A percentile compares a stretch with the other conserved stretches of the same genome.
Evolutionary conservation across 2,888 invertebrate species (phyloP).

Genomic region (Luffia ferchaultella): DNA sequence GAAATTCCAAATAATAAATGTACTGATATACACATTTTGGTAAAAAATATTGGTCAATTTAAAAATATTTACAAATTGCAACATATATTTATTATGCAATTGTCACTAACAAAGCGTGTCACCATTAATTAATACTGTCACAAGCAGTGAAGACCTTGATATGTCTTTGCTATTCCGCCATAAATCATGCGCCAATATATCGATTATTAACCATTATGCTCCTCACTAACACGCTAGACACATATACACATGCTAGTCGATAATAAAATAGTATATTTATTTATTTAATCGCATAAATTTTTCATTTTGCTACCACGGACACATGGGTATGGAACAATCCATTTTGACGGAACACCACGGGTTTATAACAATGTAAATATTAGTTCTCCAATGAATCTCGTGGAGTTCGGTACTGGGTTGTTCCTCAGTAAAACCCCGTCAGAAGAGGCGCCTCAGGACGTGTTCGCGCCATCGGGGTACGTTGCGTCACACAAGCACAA

Average conservation of each 20-base stretch:
- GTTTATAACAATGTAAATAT: slow-evolving; percentile 23
- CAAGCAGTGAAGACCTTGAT: too few relatives aligned
- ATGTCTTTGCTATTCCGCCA: too few relatives aligned
- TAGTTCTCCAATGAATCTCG: slow-evolving; percentile 94
- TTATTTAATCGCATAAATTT: slow-evolving; percentile 19
- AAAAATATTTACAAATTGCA: too few relatives aligned
- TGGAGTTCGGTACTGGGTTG: slow-evolving; percentile 94
- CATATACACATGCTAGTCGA: slow-evolving; percentile 1
- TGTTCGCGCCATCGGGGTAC: slow-evolving; percentile 70
- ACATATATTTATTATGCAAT: too few relatives aligned
- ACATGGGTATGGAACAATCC: slow-evolving; percentile 36
- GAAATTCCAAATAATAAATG: slow-evolving; percentile 10
- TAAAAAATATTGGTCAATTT: too few relatives aligned
- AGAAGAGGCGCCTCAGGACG: slow-evolving; percentile 82
- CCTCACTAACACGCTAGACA: not conserved
- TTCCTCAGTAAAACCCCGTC: slow-evolving; percentile 92
- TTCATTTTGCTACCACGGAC: slow-evolving; percentile 49
- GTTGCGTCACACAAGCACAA: slow-evolving; percentile 54
- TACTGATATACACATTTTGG: not conserved
- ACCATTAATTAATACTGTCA: too few relatives aligned
- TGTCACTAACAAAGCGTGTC: too few relatives aligned
- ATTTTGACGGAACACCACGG: slow-evolving; percentile 27
- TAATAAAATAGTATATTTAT: not conserved
- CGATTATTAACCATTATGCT: not conserved
- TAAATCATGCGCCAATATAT: not conserved